Conservation (phyloP, 2,113 vertebrate genomes). For the Caranx ignobilis region DNA sequence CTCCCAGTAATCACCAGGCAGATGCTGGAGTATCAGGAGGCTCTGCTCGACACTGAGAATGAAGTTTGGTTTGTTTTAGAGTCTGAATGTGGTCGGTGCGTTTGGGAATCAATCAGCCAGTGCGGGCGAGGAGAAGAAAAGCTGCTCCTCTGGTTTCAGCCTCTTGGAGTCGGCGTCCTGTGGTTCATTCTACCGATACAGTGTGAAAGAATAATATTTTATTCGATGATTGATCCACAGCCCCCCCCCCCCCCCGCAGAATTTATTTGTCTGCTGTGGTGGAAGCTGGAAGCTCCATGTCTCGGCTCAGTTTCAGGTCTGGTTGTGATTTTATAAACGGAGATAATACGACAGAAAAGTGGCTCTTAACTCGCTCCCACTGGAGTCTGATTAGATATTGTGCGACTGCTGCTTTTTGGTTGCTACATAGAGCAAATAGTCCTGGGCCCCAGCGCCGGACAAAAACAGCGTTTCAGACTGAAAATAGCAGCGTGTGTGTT, state of each 20-base stretch:
- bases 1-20: conserved; percentile 15
- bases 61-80: conserved; percentile 10
- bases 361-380: background rate
- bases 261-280: background rate
- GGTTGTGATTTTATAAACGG: background rate
- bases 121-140: background rate
- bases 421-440: background rate
- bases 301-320: background rate
- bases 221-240: background rate
- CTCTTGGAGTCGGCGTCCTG: conserved; percentile 3
- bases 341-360: background rate
- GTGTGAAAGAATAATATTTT: conserved; percentile 36
- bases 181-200: conserved; percentile 18
- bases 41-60: conserved; percentile 3
- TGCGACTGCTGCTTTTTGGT: background rate
- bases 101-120: conserved; percentile 24
- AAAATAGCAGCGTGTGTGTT: background rate
- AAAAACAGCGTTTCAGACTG: background rate
- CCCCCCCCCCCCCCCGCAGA: background rate
- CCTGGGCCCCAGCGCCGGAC: background rate
- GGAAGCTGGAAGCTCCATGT: conserved; percentile 7
- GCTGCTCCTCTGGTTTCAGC: background rate
- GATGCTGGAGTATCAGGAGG: conserved; percentile 2
- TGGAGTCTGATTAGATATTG: too few species aligned
- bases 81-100: conserved; percentile 15